Base-by-base conservation (phyloP, 2,113 vertebrate species). In the Callospermophilus lateralis region DNA sequence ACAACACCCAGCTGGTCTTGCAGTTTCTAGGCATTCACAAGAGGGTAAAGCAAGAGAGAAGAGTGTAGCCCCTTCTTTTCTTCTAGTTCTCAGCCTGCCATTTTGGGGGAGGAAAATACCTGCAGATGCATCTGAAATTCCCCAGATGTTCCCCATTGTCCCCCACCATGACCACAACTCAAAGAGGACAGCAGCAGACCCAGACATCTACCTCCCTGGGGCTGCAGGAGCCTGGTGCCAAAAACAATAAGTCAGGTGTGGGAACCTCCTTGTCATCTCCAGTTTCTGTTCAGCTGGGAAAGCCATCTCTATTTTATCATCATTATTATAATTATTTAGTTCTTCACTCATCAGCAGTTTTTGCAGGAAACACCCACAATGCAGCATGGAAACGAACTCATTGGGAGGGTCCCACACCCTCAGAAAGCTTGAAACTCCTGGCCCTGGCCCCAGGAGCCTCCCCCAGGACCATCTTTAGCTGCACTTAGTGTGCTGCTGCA, bases 201-300 rank as follows among this genome's bases (percentile, higher is more conserved):
- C 92, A 95, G 95, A 97, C 97, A 97, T 81, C 93, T 93, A 84
- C 88, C 76, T 97, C 96, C 94, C 97, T 0, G 42, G 96, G 68
- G 84, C 93, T 48, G 22, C 16, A 89, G 84, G 37, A 83, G 53
- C 9, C 34, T n/a, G 55, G 91, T 84, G 96, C 96, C 95, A 97
- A 97, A 93, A 98, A 96, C 96, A 97, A 95, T 92, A 97, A 95
- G 73, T 84, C 2, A 65, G 94, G 80, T 96, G 92, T 97, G 97
- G 96, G 96, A 97, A 98, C 65, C 95, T 97, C 97, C 95, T 89
- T 10, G 77, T 76, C 96, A 85, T 97, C 94, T 97, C 94, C 84
- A 67, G 92, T 95, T 97, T 97, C 97, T 98, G 94, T 89, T 98
- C 95, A 90, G 93, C 97, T 97, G 96, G 97, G 90, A 97, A 97